Conservation (phyloP, 2,797 vertebrate genomes). For the Lagocephalus sceleratus region DNA sequence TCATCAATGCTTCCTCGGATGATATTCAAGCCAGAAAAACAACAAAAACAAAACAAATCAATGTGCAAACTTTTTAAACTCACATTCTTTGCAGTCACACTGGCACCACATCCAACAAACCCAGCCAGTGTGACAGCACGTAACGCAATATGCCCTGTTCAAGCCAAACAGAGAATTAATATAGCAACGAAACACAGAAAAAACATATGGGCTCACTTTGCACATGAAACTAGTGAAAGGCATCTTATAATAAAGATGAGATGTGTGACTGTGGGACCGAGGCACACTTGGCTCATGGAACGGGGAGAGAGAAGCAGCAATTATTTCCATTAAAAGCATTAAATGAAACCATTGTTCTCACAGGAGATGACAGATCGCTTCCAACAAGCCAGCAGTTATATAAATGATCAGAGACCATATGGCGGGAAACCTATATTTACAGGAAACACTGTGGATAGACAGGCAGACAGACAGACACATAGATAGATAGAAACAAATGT, state of each 20-base stretch:
- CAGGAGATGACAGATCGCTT: constrained; percentile 38
- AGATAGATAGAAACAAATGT: neutral
- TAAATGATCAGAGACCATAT: constrained; percentile 55
- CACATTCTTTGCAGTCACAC: no score
- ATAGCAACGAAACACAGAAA: neutral
- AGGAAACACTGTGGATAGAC: constrained; percentile 2
- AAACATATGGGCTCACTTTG: neutral
- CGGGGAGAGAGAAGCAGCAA: constrained; percentile 28
- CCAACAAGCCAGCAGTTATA: constrained; percentile 29
- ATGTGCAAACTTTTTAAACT: no score
- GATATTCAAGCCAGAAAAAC: no score
- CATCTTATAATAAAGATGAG: constrained; percentile 3
- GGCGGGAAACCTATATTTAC: constrained; percentile 45
- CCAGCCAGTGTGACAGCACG: no score
- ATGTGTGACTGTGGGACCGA: constrained; percentile 16
- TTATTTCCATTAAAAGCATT: constrained; percentile 36
- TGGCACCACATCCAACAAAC: no score
- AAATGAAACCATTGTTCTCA: constrained; percentile 54
- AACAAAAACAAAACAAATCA: no score
- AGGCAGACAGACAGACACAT: constrained; percentile 13
- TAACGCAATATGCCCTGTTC: no score
- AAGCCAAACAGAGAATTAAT: no score
- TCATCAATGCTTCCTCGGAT: no score
- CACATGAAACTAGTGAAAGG: constrained; percentile 1
- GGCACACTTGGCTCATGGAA: constrained; percentile 36